Evolutionary conservation across 2,888 invertebrate genomes (phyloP).

Genomic region (Athalia circularis): DNA sequence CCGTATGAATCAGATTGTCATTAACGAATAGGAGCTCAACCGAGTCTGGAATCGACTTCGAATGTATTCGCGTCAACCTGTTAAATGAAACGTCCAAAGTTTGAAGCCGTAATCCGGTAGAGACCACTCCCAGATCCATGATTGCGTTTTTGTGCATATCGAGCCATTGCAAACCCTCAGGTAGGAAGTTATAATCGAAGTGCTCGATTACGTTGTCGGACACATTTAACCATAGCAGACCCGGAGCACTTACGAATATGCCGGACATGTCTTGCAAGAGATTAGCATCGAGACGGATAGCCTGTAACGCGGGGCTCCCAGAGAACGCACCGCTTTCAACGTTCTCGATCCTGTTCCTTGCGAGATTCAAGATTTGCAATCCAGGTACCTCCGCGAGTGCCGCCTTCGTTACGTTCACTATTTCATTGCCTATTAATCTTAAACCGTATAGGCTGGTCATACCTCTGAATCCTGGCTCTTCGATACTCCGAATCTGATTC

Average conservation of each 20-base stretch:
- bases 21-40: constrained; percentile 91
- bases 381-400: constrained; percentile 87
- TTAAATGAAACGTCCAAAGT: constrained; percentile 95
- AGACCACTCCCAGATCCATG: constrained; percentile 83
- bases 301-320: constrained; percentile 86
- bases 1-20: constrained; percentile 89
- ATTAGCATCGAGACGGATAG: constrained; percentile 91
- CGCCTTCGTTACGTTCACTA: constrained; percentile 87
- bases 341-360: constrained; percentile 86
- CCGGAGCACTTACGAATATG: constrained; percentile 88
- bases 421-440: constrained; percentile 91
- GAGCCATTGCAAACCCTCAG: constrained; percentile 89
- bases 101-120: constrained; percentile 84
- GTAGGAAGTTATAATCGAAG: constrained; percentile 92
- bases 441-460: constrained; percentile 91
- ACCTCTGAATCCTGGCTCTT: constrained; percentile 88
- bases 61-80: constrained; percentile 85
- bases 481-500: constrained; percentile 89
- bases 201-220: constrained; percentile 92
- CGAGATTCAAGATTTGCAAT: constrained; percentile 90
- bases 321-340: constrained; percentile 90
- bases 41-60: constrained; percentile 87
- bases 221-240: constrained; percentile 91
- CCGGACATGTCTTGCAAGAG: constrained; percentile 87
- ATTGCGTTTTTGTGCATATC: constrained; percentile 93